A percentile compares a stretch with the other conserved stretches of the same genome.
phyloP scores from a whole-genome alignment of 2,888 invertebrate genomes.

The Drosophila mercatorum region DNA sequence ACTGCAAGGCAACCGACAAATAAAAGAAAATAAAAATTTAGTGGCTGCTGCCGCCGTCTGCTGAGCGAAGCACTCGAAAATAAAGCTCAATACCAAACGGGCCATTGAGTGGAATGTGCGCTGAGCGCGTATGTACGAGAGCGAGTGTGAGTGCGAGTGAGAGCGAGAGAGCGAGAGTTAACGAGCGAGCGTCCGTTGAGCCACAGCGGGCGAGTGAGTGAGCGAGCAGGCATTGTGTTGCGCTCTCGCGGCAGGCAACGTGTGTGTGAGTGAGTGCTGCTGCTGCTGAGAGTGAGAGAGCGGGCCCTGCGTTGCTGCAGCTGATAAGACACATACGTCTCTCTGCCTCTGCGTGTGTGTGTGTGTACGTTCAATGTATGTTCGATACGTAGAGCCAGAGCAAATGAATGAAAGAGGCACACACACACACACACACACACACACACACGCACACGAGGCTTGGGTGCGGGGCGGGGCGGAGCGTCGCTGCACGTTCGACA shows the following conservation, averaged over 20 bases:
- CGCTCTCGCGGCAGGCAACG: constrained; percentile 33
- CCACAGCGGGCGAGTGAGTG: constrained; percentile 31
- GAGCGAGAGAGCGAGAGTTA: constrained; percentile 16
- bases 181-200: constrained; percentile 21
- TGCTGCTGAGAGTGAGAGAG: constrained; percentile 58
- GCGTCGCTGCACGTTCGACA: constrained; percentile 60
- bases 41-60: constrained; percentile 14
- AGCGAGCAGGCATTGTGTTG: constrained; percentile 42
- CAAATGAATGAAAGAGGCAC: constrained; percentile 72
- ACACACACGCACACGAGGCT: constrained; percentile 9
- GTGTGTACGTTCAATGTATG: constrained; percentile 70
- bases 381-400: constrained; percentile 67
- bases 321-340: constrained; percentile 71
- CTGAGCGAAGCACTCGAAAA: constrained; percentile 65
- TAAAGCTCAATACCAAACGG: constrained; percentile 69
- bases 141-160: constrained; percentile 20
- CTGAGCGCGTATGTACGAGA: constrained; percentile 14
- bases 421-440: constrained; percentile 9
- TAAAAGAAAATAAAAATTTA: constrained; percentile 44
- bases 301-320: constrained; percentile 57
- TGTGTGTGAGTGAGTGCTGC: constrained; percentile 11
- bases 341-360: constrained; percentile 11
- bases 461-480: constrained; percentile 39
- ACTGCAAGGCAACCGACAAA: constrained; percentile 50
- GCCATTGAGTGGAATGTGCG: constrained; percentile 66